phyloP scores from a whole-genome alignment of 2,888 invertebrate genomes.

The Lasioglossum oenotherae region DNA sequence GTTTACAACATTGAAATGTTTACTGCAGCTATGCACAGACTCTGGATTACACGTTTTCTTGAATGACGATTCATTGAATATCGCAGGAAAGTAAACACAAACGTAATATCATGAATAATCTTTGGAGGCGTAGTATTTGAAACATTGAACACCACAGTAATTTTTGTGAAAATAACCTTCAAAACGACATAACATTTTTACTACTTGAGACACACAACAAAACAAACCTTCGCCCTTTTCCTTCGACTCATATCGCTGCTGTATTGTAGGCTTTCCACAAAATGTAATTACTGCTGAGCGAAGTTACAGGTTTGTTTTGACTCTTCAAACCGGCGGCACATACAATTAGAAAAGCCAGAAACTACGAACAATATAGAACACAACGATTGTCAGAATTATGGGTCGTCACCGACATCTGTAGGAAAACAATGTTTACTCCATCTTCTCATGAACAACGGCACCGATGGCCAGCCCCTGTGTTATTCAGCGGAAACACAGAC shows the following conservation, averaged over 20 bases:
- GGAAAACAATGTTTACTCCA: not conserved
- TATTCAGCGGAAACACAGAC: too few relatives aligned
- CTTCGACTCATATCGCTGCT: conserved; percentile 86
- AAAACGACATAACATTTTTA: not conserved
- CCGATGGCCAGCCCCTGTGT: too few relatives aligned
- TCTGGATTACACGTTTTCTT: not conserved
- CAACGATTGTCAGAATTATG: not conserved
- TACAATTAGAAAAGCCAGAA: conserved; percentile 45
- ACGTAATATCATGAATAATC: not conserved
- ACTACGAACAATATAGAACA: conserved; percentile 38
- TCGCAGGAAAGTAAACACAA: not conserved
- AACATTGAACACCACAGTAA: not conserved
- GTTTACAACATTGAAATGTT: conserved; percentile 13
- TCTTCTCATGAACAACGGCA: too few relatives aligned
- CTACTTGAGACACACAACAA: not conserved
- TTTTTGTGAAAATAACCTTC: not conserved
- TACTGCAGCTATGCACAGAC: not conserved
- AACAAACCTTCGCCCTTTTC: conserved; percentile 86
- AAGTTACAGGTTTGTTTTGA: conserved; percentile 74
- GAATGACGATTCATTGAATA: not conserved
- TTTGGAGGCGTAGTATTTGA: not conserved
- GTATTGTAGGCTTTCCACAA: conserved; percentile 26
- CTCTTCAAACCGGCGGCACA: conserved; percentile 75
- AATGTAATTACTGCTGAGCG: conserved; percentile 32
- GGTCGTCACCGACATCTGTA: conserved; percentile 29